Base-by-base conservation (phyloP, 1,140 invertebrate species). In the Diachasmimorpha longicaudata region DNA sequence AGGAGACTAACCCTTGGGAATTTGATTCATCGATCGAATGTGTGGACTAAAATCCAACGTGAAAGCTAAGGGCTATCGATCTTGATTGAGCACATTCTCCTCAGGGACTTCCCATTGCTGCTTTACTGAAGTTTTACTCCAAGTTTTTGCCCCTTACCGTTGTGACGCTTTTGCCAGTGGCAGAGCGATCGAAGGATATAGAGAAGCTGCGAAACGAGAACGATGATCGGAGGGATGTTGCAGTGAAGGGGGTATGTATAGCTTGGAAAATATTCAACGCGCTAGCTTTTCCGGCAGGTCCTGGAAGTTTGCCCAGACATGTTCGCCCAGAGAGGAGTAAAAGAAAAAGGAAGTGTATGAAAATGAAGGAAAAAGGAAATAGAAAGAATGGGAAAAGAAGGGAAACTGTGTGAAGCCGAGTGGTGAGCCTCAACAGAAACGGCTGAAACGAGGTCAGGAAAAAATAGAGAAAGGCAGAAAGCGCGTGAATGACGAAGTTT, bases 211-310 rank as follows among this genome's bases (percentile, higher is more conserved):
- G n/a, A 36, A 48, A 74, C 80, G 83, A 46, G 67, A 48, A 74
- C 80, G 83, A 84, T 84, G 81, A 86, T 86, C 82, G 80, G 77
- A 76, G 67, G 74, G 78, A 76, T 80, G 75, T 31, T 63, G 19
- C 19, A 36, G 42, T 36, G 68, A 44, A 16, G 19, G 25, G n/a
- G 67, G n/a, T n/a, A n/a, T n/a, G n/a, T 70, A 44, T 58, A 42
- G 80, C 78, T 75, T 77, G 81, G 74, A 82, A 86, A 87, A 87
- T 85, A 85, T 87, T 84, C 85, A 81, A 75, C 74, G 79, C 72
- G 39, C 79, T 84, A 81, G 84, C 82, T 78, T 69, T 55, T 76
- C 39, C 67, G 31, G 48, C 42, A 75, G 80, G 80, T 19, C 14
- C 72, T 73, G 58, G 44, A 72, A 58, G 63, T 58, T 72, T 69